Conservation (phyloP, 1,140 invertebrate genomes). For the Bicyclus anynana region DNA sequence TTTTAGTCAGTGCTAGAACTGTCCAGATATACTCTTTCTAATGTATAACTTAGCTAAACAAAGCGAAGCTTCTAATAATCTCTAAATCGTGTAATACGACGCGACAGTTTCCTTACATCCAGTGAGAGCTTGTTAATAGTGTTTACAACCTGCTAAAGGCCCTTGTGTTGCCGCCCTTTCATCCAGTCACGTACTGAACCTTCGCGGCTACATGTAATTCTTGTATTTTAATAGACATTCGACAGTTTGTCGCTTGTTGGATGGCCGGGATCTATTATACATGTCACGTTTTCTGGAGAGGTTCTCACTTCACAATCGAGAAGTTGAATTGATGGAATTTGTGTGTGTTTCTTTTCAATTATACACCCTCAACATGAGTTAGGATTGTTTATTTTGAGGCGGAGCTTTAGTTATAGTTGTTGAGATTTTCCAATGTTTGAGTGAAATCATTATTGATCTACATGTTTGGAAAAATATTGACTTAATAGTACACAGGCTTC, state of each 20-base stretch:
- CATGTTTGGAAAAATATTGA: too few species aligned
- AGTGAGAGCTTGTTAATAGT: conserved; percentile 62
- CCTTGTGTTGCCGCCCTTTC: conserved; percentile 50
- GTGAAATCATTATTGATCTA: too few species aligned
- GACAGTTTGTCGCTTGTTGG: conserved; percentile 32
- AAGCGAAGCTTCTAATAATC: background rate
- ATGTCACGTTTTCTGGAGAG: conserved; percentile 69
- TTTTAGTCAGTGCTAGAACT: too few species aligned
- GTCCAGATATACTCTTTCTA: too few species aligned
- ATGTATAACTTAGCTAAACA: too few species aligned
- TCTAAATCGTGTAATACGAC: conserved; percentile 28
- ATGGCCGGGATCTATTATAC: conserved; percentile 42
- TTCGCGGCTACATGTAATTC: conserved; percentile 51
- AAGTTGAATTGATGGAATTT: conserved; percentile 46
- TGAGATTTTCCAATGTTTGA: too few species aligned
- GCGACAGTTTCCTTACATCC: conserved; percentile 47
- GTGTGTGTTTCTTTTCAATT: conserved; percentile 56
- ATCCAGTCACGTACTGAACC: conserved; percentile 57
- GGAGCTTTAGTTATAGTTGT: background rate
- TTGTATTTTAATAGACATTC: conserved; percentile 55
- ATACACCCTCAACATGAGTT: conserved; percentile 38
- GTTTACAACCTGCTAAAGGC: conserved; percentile 70
- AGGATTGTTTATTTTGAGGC: conserved; percentile 23
- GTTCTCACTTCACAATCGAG: conserved; percentile 45
- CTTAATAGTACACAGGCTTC: too few species aligned